Percentiles rank a stretch among this genome's conserved stretches.
phyloP scores from a whole-genome alignment of 1,140 invertebrate genomes.

The Eueides isabella region DNA sequence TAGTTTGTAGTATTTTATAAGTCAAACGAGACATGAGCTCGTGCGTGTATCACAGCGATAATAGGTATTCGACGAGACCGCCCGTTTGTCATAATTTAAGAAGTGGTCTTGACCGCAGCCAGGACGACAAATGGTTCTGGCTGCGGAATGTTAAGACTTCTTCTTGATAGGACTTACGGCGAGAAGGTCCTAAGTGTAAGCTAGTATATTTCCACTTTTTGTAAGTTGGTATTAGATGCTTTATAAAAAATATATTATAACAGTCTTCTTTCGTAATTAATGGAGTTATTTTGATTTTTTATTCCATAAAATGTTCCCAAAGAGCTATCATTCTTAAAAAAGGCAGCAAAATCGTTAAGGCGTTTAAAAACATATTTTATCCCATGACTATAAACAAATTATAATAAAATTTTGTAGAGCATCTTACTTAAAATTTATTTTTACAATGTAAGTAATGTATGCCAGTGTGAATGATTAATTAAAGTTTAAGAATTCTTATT shows the following conservation, averaged over 20 bases:
- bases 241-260: conserved; percentile 39
- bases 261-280: background rate
- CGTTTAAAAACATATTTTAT: background rate
- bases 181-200: conserved; percentile 62
- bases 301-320: background rate
- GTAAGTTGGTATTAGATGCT: conserved; percentile 67
- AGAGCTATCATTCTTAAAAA: background rate
- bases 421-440: conserved; percentile 38
- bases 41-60: conserved; percentile 80
- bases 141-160: conserved; percentile 50
- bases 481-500: conserved; percentile 55
- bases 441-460: conserved; percentile 49
- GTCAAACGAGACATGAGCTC: conserved; percentile 63
- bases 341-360: background rate
- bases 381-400: background rate
- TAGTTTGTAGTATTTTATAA: conserved; percentile 80
- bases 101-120: conserved; percentile 52
- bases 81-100: conserved; percentile 54
- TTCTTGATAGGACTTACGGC: conserved; percentile 57
- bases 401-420: conserved; percentile 38
- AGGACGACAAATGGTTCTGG: conserved; percentile 8
- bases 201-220: conserved; percentile 62
- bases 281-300: background rate
- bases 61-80: conserved; percentile 72
- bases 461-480: conserved; percentile 67